Conservation (phyloP, 2,113 vertebrate genomes). For the Marcusenius ussheri region DNA sequence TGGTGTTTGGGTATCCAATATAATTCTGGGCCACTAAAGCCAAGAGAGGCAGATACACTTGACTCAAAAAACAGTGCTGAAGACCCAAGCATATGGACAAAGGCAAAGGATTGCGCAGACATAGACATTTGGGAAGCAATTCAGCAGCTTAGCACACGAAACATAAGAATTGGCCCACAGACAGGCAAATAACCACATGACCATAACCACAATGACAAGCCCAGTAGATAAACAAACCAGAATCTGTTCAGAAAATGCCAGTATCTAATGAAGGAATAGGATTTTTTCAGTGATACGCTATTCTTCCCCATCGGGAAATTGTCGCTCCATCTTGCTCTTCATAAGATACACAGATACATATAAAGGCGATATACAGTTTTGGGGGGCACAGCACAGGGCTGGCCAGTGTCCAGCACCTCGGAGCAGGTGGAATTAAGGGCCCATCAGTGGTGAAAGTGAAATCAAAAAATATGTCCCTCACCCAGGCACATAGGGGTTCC, state of each 20-base stretch:
- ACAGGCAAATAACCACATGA: background rate
- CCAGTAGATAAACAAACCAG: conserved; percentile 12
- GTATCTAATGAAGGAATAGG: background rate
- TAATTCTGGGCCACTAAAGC: background rate
- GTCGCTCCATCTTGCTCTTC: background rate
- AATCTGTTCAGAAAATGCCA: background rate
- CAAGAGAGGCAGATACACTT: background rate
- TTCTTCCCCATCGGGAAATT: background rate
- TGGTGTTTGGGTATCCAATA: background rate
- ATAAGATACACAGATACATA: background rate
- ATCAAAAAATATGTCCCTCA: conserved; percentile 31
- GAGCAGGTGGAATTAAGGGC: background rate
- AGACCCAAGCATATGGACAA: background rate
- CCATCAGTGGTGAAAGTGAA: background rate
- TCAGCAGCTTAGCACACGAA: background rate
- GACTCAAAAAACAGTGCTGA: background rate
- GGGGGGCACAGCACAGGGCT: background rate
- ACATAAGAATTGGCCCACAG: background rate
- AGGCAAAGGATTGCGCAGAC: background rate
- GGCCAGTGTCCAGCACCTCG: background rate
- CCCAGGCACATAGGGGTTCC: conserved; percentile 61
- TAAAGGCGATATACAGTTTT: background rate
- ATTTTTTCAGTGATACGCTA: background rate
- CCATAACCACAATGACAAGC: background rate
- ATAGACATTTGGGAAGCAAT: background rate